Base-by-base conservation (phyloP, 2,888 invertebrate species). In the Hyposoter dolosus region DNA sequence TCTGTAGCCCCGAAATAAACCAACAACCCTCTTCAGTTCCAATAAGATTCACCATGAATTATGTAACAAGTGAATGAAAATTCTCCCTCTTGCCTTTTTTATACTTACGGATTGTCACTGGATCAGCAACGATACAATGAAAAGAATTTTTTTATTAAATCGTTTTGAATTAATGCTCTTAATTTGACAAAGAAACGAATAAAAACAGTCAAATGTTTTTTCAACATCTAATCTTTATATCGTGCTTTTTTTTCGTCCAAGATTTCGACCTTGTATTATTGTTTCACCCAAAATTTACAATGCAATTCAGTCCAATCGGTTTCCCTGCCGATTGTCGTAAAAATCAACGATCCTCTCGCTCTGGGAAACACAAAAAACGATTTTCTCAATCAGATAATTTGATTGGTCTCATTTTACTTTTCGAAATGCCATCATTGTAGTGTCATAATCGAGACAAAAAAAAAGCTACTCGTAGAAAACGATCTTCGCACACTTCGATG, bases 21-120 rank as follows among this genome's bases (percentile, higher is more conserved):
- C 60, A 77, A 68, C 72, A 72, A 74, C 76, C 80, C 72, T 80
- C 75, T 80, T 80, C 60, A 68, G 60, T 81, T 74, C 69, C 45
- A 77, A 86, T 79, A 53, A 63, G 72, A 79, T 77, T 83, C 66
- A 77, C 72, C 60, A 80, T 80, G 50, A 80, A 86, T 86, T 77
- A 68, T 74, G 47, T 72, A 68, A 80, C 28, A 60, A 80, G 19
- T 40, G 43, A 76, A 66, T 40, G 43, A 76, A 66, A 43, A 80
- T 71, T 35, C 40, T 15, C 23, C 53, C 43, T 4, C 28, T 40
- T n/a, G 15, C 9, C 63, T 66, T 35, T 66, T 35, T 35, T 47
- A 50, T 47, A 23, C 35, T 63, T 12, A 40, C 53, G n/a, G 19
- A 65, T 23, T 43, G 32, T 10, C 12, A 63, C 35, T 23, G 60